phyloP scores from a whole-genome alignment of 2,888 invertebrate genomes.

The Nemotelus pantherinus region DNA sequence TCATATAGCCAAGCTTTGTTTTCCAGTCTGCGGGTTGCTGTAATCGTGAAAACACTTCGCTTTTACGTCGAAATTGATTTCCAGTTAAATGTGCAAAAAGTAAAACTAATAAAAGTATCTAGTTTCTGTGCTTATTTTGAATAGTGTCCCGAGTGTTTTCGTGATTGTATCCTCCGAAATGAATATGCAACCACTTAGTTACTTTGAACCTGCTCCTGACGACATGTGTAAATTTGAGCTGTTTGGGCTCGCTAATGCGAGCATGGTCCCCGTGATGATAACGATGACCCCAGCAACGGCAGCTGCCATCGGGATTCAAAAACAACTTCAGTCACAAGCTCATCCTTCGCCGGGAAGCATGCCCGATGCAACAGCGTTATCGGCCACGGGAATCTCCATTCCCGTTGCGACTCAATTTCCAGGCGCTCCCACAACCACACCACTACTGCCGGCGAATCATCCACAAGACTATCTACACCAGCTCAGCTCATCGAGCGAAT shows the following conservation, averaged over 20 bases:
- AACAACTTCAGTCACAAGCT: slow-evolving; percentile 25
- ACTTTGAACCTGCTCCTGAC: slow-evolving; percentile 21
- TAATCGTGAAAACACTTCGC: slow-evolving; percentile 38
- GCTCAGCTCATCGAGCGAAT: slow-evolving; percentile 2
- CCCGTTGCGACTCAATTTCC: slow-evolving; percentile 20
- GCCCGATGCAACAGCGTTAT: slow-evolving; percentile 29
- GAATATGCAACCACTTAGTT: slow-evolving; percentile 32
- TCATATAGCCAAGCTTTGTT: slow-evolving; percentile 16
- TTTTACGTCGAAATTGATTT: background rate
- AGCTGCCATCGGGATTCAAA: slow-evolving; percentile 20
- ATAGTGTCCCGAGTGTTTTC: background rate
- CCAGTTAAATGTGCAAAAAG: slow-evolving; percentile 11
- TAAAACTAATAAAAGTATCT: background rate
- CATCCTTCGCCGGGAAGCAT: slow-evolving; percentile 21
- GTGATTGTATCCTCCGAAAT: no score
- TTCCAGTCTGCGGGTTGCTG: slow-evolving; percentile 37
- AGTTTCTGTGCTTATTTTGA: background rate
- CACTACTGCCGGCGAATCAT: slow-evolving; percentile 13
- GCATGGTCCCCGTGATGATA: slow-evolving; percentile 41
- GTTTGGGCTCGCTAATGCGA: slow-evolving; percentile 29
- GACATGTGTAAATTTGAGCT: slow-evolving; percentile 38
- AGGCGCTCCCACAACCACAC: background rate
- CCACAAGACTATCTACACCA: slow-evolving; percentile 26
- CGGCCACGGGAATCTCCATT: slow-evolving; percentile 32
- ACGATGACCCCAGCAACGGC: slow-evolving; percentile 37